Conservation (phyloP, 2,888 invertebrate species). For the Cephus rjabovi region DNA sequence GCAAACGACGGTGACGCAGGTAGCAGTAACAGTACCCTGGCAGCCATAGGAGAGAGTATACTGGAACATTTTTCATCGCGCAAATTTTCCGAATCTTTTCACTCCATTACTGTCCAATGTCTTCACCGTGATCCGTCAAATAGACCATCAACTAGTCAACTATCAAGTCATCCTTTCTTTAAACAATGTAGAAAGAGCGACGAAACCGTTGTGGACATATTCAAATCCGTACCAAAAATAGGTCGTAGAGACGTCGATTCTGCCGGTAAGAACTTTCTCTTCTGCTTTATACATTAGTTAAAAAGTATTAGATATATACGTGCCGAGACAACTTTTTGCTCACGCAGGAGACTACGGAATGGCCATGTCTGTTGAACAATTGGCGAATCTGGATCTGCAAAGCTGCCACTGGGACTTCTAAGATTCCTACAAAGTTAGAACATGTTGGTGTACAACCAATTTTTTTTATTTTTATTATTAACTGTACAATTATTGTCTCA, state of each 20-base stretch:
- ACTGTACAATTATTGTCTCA: not conserved
- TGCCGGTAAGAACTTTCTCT: conserved; percentile 64
- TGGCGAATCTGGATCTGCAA: conserved; percentile 74
- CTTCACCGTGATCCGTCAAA: conserved; percentile 77
- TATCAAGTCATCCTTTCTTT: conserved; percentile 81
- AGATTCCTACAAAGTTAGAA: conserved; percentile 30
- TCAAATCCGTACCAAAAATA: conserved; percentile 77
- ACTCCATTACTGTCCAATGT: conserved; percentile 80
- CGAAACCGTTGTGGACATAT: conserved; percentile 72
- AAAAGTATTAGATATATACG: not conserved
- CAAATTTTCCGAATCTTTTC: conserved; percentile 81
- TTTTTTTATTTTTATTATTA: not conserved
- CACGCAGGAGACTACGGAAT: conserved; percentile 74
- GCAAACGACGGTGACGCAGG: conserved; percentile 33
- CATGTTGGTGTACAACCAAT: not conserved
- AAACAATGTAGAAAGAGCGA: conserved; percentile 76
- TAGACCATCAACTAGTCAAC: conserved; percentile 77
- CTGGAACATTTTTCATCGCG: conserved; percentile 57
- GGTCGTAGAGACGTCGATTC: conserved; percentile 70
- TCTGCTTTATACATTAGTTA: not conserved
- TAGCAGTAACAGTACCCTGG: conserved; percentile 31
- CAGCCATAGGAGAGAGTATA: conserved; percentile 17
- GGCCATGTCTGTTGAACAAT: conserved; percentile 71
- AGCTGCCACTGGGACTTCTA: conserved; percentile 78
- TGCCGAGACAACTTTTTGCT: conserved; percentile 13